Evolutionary conservation across 2,113 vertebrate genomes (phyloP).

Genomic region (Crotalus tigris): DNA sequence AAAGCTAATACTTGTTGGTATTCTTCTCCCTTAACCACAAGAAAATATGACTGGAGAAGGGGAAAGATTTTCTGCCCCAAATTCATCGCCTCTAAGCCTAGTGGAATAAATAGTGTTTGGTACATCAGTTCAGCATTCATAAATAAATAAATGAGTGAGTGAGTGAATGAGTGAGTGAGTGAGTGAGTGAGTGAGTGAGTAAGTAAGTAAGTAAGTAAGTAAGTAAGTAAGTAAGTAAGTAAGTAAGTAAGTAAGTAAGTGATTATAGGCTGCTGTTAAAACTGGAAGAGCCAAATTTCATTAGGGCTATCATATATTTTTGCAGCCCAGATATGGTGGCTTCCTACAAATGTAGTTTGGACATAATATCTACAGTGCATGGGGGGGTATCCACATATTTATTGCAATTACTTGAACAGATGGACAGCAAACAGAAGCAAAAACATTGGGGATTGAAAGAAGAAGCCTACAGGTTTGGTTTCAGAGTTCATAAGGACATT

Average conservation of each 20-base stretch:
- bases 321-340: background rate
- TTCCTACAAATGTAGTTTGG: background rate
- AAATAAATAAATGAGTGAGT: too few relatives aligned
- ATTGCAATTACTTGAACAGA: background rate
- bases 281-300: background rate
- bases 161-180: too few relatives aligned
- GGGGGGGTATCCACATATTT: background rate
- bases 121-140: background rate
- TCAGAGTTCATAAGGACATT: background rate
- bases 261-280: too few relatives aligned
- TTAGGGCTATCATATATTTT: background rate
- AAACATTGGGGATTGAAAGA: background rate
- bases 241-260: too few relatives aligned
- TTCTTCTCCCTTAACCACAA: background rate
- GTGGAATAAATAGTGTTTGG: background rate
- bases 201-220: too few relatives aligned
- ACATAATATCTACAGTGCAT: background rate
- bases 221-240: too few relatives aligned
- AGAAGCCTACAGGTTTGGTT: background rate
- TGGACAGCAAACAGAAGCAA: background rate
- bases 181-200: too few relatives aligned
- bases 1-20: background rate
- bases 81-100: background rate
- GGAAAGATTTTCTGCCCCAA: background rate
- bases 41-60: background rate